Base-by-base conservation (phyloP, 2,113 vertebrate genomes). In the Tragelaphus imberbis region DNA sequence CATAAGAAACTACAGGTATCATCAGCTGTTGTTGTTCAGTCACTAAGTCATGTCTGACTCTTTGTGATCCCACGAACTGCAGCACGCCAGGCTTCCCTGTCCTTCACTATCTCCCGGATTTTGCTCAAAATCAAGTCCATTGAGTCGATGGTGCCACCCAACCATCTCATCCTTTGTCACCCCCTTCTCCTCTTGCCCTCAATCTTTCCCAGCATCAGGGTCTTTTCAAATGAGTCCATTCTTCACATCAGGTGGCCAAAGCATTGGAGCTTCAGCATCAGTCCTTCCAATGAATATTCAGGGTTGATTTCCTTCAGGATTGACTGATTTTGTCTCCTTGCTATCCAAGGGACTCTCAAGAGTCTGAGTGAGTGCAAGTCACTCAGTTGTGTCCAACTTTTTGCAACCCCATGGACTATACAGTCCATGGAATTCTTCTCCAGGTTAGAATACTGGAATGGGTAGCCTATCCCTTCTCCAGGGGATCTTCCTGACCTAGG, bases 1-100 rank as follows among this genome's bases (percentile, higher is more conserved):
- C 23, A 23, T 6, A 36, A 47, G 40, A 80, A 96, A 85, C 75
- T 79, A 92, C 95, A 86, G 6, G 11, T 71, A 33, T 53, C 58
- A 58, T 21, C 44, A 44, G 5, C 12, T 25, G 71, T 6, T 71
- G 65, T 71, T 40, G 11, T 40, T 77, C 23, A 44, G 36, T 27
- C 12, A 27, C 71, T 77, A 27, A 77, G 71, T 44, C 23, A 13
- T 75, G 21, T 75, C 71, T 1, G 2, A 75, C 11, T 75, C 71
- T 40, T 13, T 75, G 71, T 0, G 3, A 44, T 36, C 12, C 23
- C 23, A 14, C 3, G 2, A 13, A 13, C 71, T 44, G 3, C 21
- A 25, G 36, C 23, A 77, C 6, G 44, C 71, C 36, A 77, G 71
- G 12, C 71, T 77, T 77, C 36, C 12, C 23, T 25, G 36, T 44